Conservation (phyloP, 2,888 invertebrate species). For the Clostera curtula region DNA sequence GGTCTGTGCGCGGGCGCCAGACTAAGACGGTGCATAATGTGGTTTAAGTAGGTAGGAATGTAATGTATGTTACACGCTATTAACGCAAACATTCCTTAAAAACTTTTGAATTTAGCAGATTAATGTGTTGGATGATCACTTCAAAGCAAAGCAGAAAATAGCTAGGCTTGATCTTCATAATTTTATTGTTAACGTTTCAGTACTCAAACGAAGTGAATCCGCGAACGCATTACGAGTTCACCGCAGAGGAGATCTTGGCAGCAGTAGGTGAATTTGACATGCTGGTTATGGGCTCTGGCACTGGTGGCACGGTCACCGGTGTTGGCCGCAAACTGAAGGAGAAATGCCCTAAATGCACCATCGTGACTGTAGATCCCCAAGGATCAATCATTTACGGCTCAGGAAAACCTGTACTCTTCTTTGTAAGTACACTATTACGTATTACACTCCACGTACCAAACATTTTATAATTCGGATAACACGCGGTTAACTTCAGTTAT, state of each 20-base stretch:
- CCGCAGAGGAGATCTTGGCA: slow-evolving; percentile 90
- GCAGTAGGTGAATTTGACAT: slow-evolving; percentile 82
- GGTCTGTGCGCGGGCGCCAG: too few relatives aligned
- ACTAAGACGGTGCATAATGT: too few relatives aligned
- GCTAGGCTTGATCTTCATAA: too few relatives aligned
- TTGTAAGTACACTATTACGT: slow-evolving; percentile 23
- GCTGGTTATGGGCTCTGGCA: slow-evolving; percentile 88
- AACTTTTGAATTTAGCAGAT: too few relatives aligned
- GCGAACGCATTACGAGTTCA: slow-evolving; percentile 94
- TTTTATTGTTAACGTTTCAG: too few relatives aligned
- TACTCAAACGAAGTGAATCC: slow-evolving; percentile 95
- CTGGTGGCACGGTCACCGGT: slow-evolving; percentile 95
- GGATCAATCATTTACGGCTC: slow-evolving; percentile 79
- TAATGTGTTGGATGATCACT: too few relatives aligned
- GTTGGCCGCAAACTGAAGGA: slow-evolving; percentile 91
- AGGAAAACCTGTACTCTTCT: slow-evolving; percentile 53
- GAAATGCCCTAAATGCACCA: slow-evolving; percentile 79
- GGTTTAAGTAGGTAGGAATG: too few relatives aligned
- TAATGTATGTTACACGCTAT: too few relatives aligned
- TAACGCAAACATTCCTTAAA: background rate
- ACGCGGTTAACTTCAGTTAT: too few relatives aligned
- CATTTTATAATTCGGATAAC: too few relatives aligned
- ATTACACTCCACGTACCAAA: background rate
- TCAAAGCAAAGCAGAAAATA: too few relatives aligned
- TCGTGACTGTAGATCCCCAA: slow-evolving; percentile 91